Evolutionary conservation across 2,888 invertebrate genomes (phyloP), one percentile per base, ranked within the genome.

Genomic region (Blastobasis lacticolella): DNA sequence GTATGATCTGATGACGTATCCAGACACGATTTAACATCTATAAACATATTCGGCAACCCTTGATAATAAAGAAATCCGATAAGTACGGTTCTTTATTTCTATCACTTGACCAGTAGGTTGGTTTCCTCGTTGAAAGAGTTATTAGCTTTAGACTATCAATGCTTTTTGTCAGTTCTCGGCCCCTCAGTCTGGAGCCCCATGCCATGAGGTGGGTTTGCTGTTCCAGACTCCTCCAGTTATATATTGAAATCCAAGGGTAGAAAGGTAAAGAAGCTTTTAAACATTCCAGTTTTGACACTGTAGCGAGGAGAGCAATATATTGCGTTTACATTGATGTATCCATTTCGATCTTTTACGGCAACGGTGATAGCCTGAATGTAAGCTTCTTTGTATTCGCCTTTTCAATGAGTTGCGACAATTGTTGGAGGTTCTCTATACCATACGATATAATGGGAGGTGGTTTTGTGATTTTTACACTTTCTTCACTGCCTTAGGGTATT

Each of bases 181-280:
- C 57, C 43, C 55, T 54, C 5, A 57, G 40, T 46, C 61, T 53
- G 3, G 60, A 62, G 0, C 58, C 61, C 59, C 60, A 61, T 23
- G 40, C 59, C 60, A 61, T 23, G 40, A 37, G 1, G 45, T 50
- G 23, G 59, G 57, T 48, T 62, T 60, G 4, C 54, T 36, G 46
- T 60, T 61, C 54, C 55, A 61, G 46, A 61, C 62, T 0, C 61
- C 57, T 0, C 57, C 59, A 7, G 49, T 44, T 4, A 54, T 47
- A 45, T 49, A 54, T 8, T 53, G 36, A 37, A n/a, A 36, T 38
- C 53, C 53, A 1, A 56, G 44, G 6, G 43, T 40, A 5, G n/a
- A n/a, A n/a, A n/a, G n/a, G 1, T 10, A 10, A 49, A 45, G 10
- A 38, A 49, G 6, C 45, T 10, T 1, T 43, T 10, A 37, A 54